Evolutionary conservation across 2,888 invertebrate genomes (phyloP), one percentile per base, ranked within the genome.

Genomic region (Toxonevra muliebris): DNA sequence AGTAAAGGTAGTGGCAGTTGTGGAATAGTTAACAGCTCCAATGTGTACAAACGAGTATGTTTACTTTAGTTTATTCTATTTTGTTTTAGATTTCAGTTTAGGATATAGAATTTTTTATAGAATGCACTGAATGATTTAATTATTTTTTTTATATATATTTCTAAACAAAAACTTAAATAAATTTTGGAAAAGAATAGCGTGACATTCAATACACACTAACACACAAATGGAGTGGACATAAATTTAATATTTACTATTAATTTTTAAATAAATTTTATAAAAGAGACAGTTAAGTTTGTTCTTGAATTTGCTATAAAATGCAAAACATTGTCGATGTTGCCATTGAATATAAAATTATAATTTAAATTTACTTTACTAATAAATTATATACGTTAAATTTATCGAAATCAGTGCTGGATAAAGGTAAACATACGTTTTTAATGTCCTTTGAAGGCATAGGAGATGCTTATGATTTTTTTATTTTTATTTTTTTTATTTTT

Each of bases 191-290:
- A 30, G 2, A 4, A 30, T 7, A 30, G 30, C 7, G 30, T 4
- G 30, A 30, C 30, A 4, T 30, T 15, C 8, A 12, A 8, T n/a
- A 48, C 8, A 53, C 15, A 53, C 17, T 53, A 17, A 8, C 12
- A 53, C 53, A 53, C 67, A 71, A 70, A 72, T 70, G 68, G 69
- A 68, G 70, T 66, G 73, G 73, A 72, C 71, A 73, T 72, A 72
- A 65, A 68, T 53, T 69, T 63, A 66, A 64, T 60, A 48, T 2
- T 7, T 4, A n/a, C 7, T 30, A 30, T 30, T 30, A 30, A 4
- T 30, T 4, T 30, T 30, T 30, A 30, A 7, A 30, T 2, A 30
- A 2, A 30, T 30, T 30, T 30, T 30, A 30, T 7, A 30, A 30
- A 30, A 30, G 30, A 30, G 30, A 7, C 30, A 30, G 30, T 30